phyloP scores from a whole-genome alignment of 1,140 invertebrate species.

The Vollenhovia emeryi region DNA sequence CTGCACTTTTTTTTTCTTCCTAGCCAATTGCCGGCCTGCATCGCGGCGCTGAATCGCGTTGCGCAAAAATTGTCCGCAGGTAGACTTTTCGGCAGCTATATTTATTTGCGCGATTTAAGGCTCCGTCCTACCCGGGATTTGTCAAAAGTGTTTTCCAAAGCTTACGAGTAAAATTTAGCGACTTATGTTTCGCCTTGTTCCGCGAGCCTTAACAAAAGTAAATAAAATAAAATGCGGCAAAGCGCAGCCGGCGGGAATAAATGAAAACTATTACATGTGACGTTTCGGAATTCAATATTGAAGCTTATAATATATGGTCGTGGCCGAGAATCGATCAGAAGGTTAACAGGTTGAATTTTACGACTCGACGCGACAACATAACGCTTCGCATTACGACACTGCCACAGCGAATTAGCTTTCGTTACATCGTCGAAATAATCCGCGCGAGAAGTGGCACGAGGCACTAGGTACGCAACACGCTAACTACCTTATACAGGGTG shows the following conservation, averaged over 20 bases:
- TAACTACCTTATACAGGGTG: too few species aligned
- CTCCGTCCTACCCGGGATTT: background rate
- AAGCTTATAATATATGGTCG: conserved; percentile 77
- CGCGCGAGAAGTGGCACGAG: conserved; percentile 12
- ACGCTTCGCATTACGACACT: conserved; percentile 5
- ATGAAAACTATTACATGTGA: conserved; percentile 45
- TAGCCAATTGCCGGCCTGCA: background rate
- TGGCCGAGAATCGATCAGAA: conserved; percentile 79
- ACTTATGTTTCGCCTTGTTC: background rate
- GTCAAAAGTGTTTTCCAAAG: background rate
- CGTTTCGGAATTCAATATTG: conserved; percentile 54
- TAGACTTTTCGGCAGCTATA: background rate
- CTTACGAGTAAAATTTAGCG: background rate
- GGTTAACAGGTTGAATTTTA: conserved; percentile 82
- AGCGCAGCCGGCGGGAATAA: background rate
- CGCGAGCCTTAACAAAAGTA: background rate
- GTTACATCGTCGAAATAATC: conserved; percentile 52
- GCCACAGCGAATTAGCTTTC: background rate
- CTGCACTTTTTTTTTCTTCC: conserved; percentile 26
- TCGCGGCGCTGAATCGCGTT: background rate
- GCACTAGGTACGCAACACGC: background rate
- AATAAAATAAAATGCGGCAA: conserved; percentile 22
- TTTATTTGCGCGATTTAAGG: background rate
- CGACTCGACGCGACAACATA: conserved; percentile 78
- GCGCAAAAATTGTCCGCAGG: background rate